Evolutionary conservation across 2,888 invertebrate genomes (phyloP).

Genomic region (Scelioninae gen. 1): DNA sequence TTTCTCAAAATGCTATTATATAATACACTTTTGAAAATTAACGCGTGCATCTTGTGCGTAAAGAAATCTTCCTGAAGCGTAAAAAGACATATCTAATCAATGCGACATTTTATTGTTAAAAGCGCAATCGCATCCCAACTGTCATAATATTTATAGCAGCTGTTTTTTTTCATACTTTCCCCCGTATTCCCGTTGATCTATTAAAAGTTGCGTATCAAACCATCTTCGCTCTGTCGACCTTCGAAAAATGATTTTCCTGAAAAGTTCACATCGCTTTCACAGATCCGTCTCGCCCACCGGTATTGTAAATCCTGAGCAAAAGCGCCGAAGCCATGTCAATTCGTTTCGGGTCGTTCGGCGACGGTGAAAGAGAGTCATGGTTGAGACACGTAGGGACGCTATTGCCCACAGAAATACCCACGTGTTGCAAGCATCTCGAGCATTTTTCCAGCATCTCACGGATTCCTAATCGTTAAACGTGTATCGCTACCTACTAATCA

Average conservation of each 20-base stretch:
- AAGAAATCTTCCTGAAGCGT: conserved; percentile 14
- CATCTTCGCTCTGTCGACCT: conserved; percentile 33
- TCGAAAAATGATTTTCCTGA: conserved; percentile 56
- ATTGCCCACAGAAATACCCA: conserved; percentile 47
- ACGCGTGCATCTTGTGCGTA: not conserved
- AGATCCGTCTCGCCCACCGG: conserved; percentile 52
- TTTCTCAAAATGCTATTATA: not conserved
- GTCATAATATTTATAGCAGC: conserved; percentile 66
- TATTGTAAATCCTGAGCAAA: conserved; percentile 39
- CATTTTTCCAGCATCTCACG: conserved; percentile 31
- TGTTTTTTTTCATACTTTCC: conserved; percentile 22
- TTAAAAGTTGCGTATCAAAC: conserved; percentile 41
- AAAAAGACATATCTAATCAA: conserved; percentile 30
- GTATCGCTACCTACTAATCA: conserved; percentile 39
- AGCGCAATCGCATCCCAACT: conserved; percentile 18
- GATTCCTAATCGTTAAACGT: conserved; percentile 23
- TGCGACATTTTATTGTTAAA: conserved; percentile 29
- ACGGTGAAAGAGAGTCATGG: conserved; percentile 38
- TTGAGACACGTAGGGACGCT: conserved; percentile 25
- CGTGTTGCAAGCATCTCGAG: conserved; percentile 43
- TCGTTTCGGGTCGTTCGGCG: conserved; percentile 48
- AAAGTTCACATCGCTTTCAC: conserved; percentile 42
- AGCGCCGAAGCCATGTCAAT: conserved; percentile 46
- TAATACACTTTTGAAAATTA: not conserved
- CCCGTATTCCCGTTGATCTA: conserved; percentile 22